phyloP scores from a whole-genome alignment of 2,113 vertebrate species.

The Mobula birostris region DNA sequence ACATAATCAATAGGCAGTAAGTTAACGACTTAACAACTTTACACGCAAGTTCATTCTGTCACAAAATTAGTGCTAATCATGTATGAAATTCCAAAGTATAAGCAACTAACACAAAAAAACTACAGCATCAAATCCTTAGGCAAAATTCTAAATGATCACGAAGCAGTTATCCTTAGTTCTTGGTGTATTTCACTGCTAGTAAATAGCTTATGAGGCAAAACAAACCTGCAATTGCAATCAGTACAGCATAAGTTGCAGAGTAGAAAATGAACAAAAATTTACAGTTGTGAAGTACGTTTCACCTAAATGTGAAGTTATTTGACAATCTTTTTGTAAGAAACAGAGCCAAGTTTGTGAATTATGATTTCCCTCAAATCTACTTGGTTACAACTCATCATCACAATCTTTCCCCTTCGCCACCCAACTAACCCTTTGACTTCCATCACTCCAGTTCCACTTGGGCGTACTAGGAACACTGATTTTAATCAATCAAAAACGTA shows the following conservation, averaged over 20 bases:
- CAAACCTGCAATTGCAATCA: constrained; percentile 7
- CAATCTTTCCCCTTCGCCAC: background rate
- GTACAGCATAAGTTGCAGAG: background rate
- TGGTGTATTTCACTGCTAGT: background rate
- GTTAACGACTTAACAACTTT: background rate
- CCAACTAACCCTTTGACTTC: no score
- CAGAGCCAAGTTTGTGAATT: background rate
- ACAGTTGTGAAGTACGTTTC: background rate
- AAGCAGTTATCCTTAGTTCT: background rate
- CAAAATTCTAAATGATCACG: constrained; percentile 18
- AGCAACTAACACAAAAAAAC: background rate
- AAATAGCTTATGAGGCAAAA: background rate
- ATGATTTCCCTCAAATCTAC: background rate
- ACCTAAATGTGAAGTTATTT: background rate
- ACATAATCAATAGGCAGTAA: background rate
- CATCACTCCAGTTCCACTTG: background rate
- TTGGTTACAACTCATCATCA: no score
- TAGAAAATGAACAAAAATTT: background rate
- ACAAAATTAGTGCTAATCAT: background rate
- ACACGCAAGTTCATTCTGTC: background rate
- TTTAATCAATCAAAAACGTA: background rate
- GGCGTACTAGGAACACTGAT: background rate
- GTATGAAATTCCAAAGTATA: background rate
- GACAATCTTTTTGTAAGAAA: background rate
- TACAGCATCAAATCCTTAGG: background rate